Evolutionary conservation across 2,888 invertebrate genomes (phyloP).

Genomic region (Anticlea derivata): DNA sequence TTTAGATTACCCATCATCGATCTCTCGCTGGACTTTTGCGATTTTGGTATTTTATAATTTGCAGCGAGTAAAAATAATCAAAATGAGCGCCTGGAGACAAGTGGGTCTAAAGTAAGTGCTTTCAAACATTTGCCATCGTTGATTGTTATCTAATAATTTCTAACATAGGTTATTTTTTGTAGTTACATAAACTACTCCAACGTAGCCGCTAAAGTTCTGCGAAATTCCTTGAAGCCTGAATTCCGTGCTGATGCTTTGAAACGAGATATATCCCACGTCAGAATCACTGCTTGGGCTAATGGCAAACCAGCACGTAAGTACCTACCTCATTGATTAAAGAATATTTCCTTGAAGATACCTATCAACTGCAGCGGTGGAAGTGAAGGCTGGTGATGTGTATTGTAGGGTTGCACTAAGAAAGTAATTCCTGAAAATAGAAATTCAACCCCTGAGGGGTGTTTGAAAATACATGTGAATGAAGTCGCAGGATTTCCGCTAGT

Average conservation of each 20-base stretch:
- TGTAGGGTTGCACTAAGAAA: too few relatives aligned
- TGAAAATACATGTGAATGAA: too few relatives aligned
- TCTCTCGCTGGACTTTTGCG: conserved; percentile 22
- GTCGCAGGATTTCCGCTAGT: too few relatives aligned
- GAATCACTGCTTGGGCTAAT: conserved; percentile 94
- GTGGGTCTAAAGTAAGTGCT: conserved; percentile 91
- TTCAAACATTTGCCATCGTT: background rate
- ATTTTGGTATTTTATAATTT: conserved; percentile 37
- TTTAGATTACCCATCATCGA: too few relatives aligned
- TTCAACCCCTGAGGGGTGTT: too few relatives aligned
- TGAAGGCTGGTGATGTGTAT: too few relatives aligned
- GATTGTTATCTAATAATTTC: background rate
- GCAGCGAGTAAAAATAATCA: conserved; percentile 34
- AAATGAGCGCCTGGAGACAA: conserved; percentile 93
- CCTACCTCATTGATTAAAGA: background rate
- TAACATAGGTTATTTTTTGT: conserved; percentile 49
- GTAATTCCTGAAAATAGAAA: too few relatives aligned
- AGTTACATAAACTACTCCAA: conserved; percentile 98
- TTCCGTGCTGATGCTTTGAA: conserved; percentile 88
- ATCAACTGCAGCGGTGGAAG: too few relatives aligned
- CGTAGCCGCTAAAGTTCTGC: conserved; percentile 93
- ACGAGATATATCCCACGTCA: conserved; percentile 89
- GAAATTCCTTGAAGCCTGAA: conserved; percentile 91
- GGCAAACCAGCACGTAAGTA: conserved; percentile 94
- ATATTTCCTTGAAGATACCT: too few relatives aligned